Conservation (phyloP, 2,113 vertebrate genomes). For the Orcinus orca region DNA sequence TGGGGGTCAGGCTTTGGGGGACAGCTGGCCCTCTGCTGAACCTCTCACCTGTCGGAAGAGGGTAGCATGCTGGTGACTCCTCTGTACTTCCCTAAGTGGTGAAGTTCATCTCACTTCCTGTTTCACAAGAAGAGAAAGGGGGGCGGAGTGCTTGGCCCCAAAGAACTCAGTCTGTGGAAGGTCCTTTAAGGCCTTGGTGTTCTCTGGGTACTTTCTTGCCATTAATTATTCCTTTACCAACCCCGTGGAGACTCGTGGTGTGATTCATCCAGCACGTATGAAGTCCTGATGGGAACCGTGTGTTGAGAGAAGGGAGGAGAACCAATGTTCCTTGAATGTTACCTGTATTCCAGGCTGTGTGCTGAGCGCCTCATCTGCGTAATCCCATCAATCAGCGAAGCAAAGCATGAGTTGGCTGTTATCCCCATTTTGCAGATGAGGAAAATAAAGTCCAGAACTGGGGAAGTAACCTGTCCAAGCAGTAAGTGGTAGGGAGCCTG, state of each 20-base stretch:
- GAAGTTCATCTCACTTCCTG: constrained; percentile 51
- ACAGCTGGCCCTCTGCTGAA: neutral
- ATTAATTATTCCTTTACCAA: constrained; percentile 7
- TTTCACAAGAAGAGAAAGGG: constrained; percentile 31
- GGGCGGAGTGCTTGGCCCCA: neutral
- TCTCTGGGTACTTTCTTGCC: constrained; percentile 40
- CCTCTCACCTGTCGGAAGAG: neutral
- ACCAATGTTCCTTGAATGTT: neutral
- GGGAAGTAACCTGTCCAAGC: neutral
- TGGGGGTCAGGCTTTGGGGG: neutral
- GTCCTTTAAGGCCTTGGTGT: neutral
- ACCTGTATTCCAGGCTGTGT: neutral
- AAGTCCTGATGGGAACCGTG: constrained; percentile 26
- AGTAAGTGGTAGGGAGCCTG: neutral
- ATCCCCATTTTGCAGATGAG: constrained; percentile 38
- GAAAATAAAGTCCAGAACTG: neutral
- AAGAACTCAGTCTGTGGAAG: neutral
- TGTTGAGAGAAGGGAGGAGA: neutral
- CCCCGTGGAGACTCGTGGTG: neutral
- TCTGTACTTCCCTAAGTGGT: constrained; percentile 46
- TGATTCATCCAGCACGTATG: neutral
- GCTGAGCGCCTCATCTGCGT: neutral
- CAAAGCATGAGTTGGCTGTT: neutral
- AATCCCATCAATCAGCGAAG: neutral
- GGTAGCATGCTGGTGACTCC: neutral